phyloP scores from a whole-genome alignment of 64 coral and sea anemone species.

The Pachyseris speciosa region DNA sequence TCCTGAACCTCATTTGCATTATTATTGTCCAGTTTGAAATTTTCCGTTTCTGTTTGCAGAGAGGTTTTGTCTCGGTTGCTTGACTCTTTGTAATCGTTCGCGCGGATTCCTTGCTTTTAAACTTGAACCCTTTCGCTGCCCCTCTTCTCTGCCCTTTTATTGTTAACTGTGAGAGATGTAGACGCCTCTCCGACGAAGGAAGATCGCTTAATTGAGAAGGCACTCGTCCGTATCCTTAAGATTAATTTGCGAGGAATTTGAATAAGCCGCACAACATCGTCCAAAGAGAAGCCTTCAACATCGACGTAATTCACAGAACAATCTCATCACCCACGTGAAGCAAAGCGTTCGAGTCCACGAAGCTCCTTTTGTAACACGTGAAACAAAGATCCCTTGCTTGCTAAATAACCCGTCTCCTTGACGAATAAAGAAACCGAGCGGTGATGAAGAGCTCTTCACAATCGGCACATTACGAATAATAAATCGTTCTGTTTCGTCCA shows the following conservation, averaged over 20 bases:
- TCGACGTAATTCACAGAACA: conserved; percentile 75
- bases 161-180: neutral
- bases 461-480: conserved; percentile 73
- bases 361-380: conserved; percentile 72
- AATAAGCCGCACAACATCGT: conserved; percentile 90
- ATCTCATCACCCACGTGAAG: conserved; percentile 93
- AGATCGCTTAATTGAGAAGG: neutral
- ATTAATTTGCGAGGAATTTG: conserved; percentile 79
- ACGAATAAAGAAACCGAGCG: conserved; percentile 87
- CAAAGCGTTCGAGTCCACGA: conserved; percentile 70
- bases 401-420: conserved; percentile 78
- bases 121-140: neutral
- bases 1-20: conserved; percentile 60
- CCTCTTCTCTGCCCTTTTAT: conserved; percentile 1
- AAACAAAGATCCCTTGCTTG: conserved; percentile 81
- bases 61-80: conserved; percentile 6
- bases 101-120: neutral
- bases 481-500: neutral
- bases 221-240: conserved; percentile 70
- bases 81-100: neutral
- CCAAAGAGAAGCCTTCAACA: conserved; percentile 62
- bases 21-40: neutral
- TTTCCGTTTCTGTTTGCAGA: conserved; percentile 36
- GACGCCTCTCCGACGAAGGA: neutral
- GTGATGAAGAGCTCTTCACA: conserved; percentile 52